These are phyloP conservation scores for Ptilonorhynchus violaceus DNA, from an alignment of 2,113 vertebrate genomes.

Conservation along the genomic window DNA sequence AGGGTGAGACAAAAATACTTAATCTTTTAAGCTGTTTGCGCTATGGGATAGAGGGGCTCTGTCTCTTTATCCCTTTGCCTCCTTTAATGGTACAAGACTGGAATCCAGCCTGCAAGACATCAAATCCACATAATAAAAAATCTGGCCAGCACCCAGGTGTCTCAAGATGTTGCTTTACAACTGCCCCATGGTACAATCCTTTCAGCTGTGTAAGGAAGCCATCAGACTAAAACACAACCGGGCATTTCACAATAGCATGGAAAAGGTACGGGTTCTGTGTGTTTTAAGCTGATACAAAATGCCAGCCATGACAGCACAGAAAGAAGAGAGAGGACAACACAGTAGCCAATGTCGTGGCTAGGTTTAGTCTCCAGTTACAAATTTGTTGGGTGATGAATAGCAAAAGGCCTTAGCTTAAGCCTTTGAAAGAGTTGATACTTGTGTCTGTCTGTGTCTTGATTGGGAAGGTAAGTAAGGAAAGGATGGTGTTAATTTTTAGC, in stretches of 20 bases:
- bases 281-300: neutral
- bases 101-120: slow-evolving; percentile 27
- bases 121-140: slow-evolving; percentile 32
- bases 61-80: slow-evolving; percentile 27
- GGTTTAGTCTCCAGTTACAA: neutral
- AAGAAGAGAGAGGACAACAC: neutral
- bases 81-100: slow-evolving; percentile 11
- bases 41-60: neutral
- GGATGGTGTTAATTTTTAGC: neutral
- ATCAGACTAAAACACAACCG: neutral
- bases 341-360: neutral
- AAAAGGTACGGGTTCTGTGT: neutral
- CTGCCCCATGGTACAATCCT: neutral
- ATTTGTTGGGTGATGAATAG: neutral
- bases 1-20: slow-evolving; percentile 13
- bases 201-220: neutral
- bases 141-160: neutral
- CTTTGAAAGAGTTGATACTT: neutral
- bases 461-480: neutral
- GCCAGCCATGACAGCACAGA: neutral
- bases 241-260: neutral
- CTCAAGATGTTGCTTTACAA: neutral
- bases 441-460: rapidly evolving
- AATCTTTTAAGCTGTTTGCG: slow-evolving; percentile 40
- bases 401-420: neutral